Evolutionary conservation across 2,113 vertebrate genomes (phyloP), one percentile per base, ranked within the genome.

Genomic region (Gallinago paraguaiae): DNA sequence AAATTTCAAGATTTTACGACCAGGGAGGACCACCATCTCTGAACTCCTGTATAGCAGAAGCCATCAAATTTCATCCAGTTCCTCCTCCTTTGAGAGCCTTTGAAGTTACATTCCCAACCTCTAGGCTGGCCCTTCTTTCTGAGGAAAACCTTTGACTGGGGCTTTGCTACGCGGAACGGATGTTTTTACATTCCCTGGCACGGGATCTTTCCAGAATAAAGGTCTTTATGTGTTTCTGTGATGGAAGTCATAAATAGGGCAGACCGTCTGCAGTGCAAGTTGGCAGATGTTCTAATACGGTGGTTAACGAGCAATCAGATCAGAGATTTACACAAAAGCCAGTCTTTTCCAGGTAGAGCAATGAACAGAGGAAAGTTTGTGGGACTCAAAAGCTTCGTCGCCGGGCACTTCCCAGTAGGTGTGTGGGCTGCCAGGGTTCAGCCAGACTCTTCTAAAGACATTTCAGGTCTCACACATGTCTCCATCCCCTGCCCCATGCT

Each of bases 331-430:
- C 39, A 18, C 12, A 41, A 10, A 39, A 25, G 33, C 1, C 17
- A 23, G 17, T 18, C 60, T 65, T 37, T 35, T 43, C 3, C 41
- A 70, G 67, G 30, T 8, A 24, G 28, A 20, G 74, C 19, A 41
- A 12, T 1, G 0, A 13, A 31, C 18, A 69, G 46, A 43, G 9
- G n/a, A 20, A 59, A 16, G 17, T 45, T 3, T 35, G 56, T 27
- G 45, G 1, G 4, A 18, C 56, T 65, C 39, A 10, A 23, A 1
- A 4, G 6, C 16, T 17, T n/a, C 0, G 0, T 8, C 30, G 4
- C n/a, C 3, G 30, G 6, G 50, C 30, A 4, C 22, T n/a, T 69
- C 33, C 57, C 63, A 9, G 5, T 4, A n/a, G 59, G n/a, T 35
- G 63, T 4, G 39, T 7, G 24, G 41, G 24, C 19, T 57, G 41